A percentile compares a stretch with the other conserved stretches of the same genome.
These are phyloP conservation scores for Ichneumoninae sp. DNA, from an alignment of 2,888 invertebrate genomes.

Conservation along the genomic window DNA sequence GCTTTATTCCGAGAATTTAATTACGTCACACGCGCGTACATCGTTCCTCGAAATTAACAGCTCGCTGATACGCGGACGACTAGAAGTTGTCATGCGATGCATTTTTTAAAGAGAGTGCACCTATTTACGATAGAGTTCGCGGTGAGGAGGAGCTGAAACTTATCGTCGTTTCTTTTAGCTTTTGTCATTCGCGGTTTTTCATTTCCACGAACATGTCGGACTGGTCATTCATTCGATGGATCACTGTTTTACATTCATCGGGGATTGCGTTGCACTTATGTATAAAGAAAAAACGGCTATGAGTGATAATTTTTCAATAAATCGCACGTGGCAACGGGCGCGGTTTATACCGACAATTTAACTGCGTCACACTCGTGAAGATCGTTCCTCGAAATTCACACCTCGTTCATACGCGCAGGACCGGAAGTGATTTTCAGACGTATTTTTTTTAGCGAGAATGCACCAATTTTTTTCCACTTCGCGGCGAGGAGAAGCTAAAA, in stretches of 20 bases:
- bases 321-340: not conserved
- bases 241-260: not conserved
- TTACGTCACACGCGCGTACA: constrained; percentile 17
- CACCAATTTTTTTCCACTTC: constrained; percentile 31
- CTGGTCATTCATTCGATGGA: constrained; percentile 8
- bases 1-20: constrained; percentile 5
- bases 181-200: not conserved
- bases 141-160: too few relatives aligned
- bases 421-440: constrained; percentile 39
- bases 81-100: constrained; percentile 31
- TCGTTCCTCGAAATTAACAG: constrained; percentile 47
- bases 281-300: not conserved
- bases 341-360: not conserved
- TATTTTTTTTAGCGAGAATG: constrained; percentile 27
- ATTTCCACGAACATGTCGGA: not conserved
- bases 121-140: not conserved
- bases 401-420: constrained; percentile 8
- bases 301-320: not conserved
- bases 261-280: not conserved
- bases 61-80: constrained; percentile 1
- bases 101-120: constrained; percentile 18
- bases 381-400: constrained; percentile 45
- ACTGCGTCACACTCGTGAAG: constrained; percentile 18
- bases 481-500: not conserved
- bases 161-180: not conserved